These are phyloP conservation scores for Heteromyza rotundicornis DNA, from an alignment of 2,888 invertebrate genomes.

Conservation along the genomic window DNA sequence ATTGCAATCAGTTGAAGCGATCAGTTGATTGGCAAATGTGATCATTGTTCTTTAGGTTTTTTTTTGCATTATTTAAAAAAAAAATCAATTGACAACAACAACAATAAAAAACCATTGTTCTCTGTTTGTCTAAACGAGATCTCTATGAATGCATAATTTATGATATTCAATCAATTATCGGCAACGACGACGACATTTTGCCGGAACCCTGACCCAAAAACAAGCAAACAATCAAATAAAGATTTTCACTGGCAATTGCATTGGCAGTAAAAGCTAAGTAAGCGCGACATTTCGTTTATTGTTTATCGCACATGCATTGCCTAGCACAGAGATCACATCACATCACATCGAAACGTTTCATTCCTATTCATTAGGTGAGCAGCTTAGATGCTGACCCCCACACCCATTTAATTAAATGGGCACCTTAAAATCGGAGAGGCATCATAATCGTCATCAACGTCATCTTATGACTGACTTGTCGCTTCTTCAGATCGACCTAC, in stretches of 20 bases:
- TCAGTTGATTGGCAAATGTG: no score
- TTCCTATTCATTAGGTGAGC: background rate
- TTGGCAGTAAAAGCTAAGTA: background rate
- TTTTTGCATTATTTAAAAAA: no score
- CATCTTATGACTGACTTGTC: no score
- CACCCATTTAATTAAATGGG: background rate
- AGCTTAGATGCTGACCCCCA: background rate
- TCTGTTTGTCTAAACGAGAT: background rate
- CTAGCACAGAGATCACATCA: background rate
- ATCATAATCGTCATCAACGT: no score
- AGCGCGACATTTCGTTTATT: no score
- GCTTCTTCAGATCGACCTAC: no score
- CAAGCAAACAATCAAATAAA: no score
- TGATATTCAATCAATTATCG: background rate
- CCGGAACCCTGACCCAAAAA: background rate
- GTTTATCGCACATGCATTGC: background rate
- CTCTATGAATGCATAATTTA: background rate
- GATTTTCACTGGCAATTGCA: background rate
- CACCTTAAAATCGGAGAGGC: no score
- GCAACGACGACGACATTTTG: no score
- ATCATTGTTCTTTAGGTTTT: no score
- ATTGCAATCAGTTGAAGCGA: background rate
- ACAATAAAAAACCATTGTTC: no score
- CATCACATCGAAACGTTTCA: background rate
- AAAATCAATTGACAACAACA: background rate